Evolutionary conservation across 2,797 vertebrate species (phyloP), one percentile per base, ranked within the genome.

Genomic region (Typhlichthys subterraneus): DNA sequence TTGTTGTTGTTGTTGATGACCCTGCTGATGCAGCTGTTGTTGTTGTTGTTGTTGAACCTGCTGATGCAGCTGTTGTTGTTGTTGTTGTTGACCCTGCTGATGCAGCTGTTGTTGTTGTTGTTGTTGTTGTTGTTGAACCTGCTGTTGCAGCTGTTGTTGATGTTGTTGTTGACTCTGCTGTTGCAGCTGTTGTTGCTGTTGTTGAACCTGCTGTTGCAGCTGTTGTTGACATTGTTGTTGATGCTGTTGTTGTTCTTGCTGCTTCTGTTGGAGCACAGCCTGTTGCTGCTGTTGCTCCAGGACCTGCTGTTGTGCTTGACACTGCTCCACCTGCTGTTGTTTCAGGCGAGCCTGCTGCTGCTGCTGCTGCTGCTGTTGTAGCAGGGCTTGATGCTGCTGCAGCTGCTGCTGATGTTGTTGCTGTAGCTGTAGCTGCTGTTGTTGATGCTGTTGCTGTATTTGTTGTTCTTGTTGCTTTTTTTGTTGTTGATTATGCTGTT

Each of bases 381-480:
- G 64, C 15, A 77, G 67, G 8, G 51, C 52, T 54, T 84, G 70
- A 15, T 64, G 69, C 29, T 76, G 76, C 19, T 87, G 77, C n/a
- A 79, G 70, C 48, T 79, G 54, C 13, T 72, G 45, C n/a, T 61
- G 59, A 19, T 73, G 65, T 14, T 84, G 87, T n/a, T 91, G 84
- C 59, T 89, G 73, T 46, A 89, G 69, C 59, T 85, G 81, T 60
- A 85, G 75, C 57, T 91, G 91, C 48, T 88, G 75, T 29, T 88
- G 85, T 46, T 86, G 67, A 61, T 84, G 86, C 6, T 75, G 68
- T 11, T 76, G 67, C 9, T 82, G 79, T 45, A 67, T 72, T 31
- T 74, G 72, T 23, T 72, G 69, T 46, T 75, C 73, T 7, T 76
- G 65, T 23, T 77, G 79, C 42, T 71, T 70, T 12, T 75, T 77